Percentiles rank a stretch among this genome's conserved stretches.
phyloP scores from a whole-genome alignment of 2,888 invertebrate species.

The Calameuta idolon region DNA sequence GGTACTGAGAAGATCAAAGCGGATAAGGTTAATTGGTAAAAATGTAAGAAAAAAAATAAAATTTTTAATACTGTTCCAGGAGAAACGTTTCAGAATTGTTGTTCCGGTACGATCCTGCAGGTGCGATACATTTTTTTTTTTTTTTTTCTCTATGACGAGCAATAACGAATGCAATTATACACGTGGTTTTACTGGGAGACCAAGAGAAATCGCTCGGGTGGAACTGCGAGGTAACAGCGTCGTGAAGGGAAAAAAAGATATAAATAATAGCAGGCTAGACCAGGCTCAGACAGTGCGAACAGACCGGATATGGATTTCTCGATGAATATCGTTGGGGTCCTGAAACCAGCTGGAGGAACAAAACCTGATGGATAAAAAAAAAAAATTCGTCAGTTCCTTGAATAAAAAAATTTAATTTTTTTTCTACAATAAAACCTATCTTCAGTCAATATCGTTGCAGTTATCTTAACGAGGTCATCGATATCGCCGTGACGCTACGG shows the following conservation, averaged over 20 bases:
- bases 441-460: not conserved
- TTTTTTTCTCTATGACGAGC: constrained; percentile 1
- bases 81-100: not conserved
- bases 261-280: constrained; percentile 35
- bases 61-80: not conserved
- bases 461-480: too few species aligned
- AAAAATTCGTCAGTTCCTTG: not conserved
- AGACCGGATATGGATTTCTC: not conserved
- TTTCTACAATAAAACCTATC: not conserved
- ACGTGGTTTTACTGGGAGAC: constrained; percentile 7
- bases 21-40: not conserved
- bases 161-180: constrained; percentile 27
- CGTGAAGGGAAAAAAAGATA: constrained; percentile 17
- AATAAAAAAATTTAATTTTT: too few species aligned
- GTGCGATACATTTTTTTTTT: constrained; percentile 16
- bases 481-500: not conserved
- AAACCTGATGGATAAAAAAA: not conserved
- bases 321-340: not conserved
- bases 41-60: not conserved
- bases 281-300: constrained; percentile 30
- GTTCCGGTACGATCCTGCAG: constrained; percentile 1
- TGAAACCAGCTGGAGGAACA: not conserved
- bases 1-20: not conserved
- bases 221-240: constrained; percentile 21
- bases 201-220: constrained; percentile 26